Evolutionary conservation across 2,113 vertebrate genomes (phyloP).

Genomic region (Halichoerus grypus): DNA sequence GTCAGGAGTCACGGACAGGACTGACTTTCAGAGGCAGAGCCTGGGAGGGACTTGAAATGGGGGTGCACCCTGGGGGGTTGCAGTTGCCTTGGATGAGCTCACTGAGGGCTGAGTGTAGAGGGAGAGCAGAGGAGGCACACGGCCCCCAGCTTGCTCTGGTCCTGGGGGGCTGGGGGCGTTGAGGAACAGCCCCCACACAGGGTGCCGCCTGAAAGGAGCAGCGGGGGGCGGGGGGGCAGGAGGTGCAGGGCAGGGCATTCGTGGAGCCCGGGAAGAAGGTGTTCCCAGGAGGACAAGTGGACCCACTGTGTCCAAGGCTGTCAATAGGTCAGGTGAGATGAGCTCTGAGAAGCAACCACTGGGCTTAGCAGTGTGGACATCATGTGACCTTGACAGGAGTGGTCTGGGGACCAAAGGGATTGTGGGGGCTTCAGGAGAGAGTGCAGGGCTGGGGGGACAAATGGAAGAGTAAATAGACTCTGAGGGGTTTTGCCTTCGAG

Average conservation of each 20-base stretch:
- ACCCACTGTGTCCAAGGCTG: not conserved
- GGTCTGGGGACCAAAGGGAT: not conserved
- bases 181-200: too few species aligned
- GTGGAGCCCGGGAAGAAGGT: not conserved
- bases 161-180: too few species aligned
- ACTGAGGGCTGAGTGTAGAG: not conserved
- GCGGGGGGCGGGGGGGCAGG: not conserved
- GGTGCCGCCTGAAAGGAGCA: not conserved
- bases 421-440: not conserved
- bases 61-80: fast-evolving
- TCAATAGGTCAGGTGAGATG: not conserved
- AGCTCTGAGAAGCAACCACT: not conserved
- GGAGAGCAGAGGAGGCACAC: not conserved
- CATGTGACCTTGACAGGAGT: not conserved
- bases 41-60: not conserved
- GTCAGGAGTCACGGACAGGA: not conserved
- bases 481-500: not conserved
- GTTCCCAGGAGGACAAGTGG: not conserved
- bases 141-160: not conserved
- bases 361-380: not conserved
- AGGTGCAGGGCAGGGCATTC: not conserved
- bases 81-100: not conserved
- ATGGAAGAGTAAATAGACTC: not conserved
- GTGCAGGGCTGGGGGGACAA: not conserved
- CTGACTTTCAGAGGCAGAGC: not conserved